Conservation (phyloP, 1,140 invertebrate genomes). For the Glossosoma conforme region DNA sequence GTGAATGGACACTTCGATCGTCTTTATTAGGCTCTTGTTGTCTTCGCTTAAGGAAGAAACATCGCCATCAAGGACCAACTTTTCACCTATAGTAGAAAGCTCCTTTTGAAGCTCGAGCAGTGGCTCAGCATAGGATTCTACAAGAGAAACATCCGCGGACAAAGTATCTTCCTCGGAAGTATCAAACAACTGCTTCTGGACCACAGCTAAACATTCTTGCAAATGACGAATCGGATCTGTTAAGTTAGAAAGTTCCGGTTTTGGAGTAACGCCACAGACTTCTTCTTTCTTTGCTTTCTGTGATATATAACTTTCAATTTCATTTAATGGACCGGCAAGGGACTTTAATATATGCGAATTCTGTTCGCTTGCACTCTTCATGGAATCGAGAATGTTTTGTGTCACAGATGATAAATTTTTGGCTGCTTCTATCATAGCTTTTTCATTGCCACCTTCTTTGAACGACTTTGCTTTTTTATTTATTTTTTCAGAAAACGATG, state of each 20-base stretch:
- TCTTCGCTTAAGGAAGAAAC: conserved; percentile 8
- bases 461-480: neutral
- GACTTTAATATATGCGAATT: conserved; percentile 17
- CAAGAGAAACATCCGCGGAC: conserved; percentile 26
- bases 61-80: conserved; percentile 14
- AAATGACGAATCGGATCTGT: conserved; percentile 25
- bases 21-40: conserved; percentile 15
- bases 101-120: conserved; percentile 29
- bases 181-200: conserved; percentile 31
- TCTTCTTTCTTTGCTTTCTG: conserved; percentile 3
- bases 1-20: conserved; percentile 22
- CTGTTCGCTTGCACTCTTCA: conserved; percentile 2
- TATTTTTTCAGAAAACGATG: neutral
- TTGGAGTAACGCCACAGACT: conserved; percentile 7
- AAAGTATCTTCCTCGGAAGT: conserved; percentile 25
- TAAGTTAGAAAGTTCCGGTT: conserved; percentile 17
- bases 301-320: conserved; percentile 5
- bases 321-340: conserved; percentile 20
- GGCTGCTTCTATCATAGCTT: neutral
- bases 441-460: neutral
- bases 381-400: too few relatives aligned
- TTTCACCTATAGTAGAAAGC: conserved; percentile 17
- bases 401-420: conserved; percentile 1
- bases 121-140: conserved; percentile 28
- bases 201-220: conserved; percentile 24